Base-by-base conservation (phyloP, 2,888 invertebrate genomes). In the Xanthorhoe designata region DNA sequence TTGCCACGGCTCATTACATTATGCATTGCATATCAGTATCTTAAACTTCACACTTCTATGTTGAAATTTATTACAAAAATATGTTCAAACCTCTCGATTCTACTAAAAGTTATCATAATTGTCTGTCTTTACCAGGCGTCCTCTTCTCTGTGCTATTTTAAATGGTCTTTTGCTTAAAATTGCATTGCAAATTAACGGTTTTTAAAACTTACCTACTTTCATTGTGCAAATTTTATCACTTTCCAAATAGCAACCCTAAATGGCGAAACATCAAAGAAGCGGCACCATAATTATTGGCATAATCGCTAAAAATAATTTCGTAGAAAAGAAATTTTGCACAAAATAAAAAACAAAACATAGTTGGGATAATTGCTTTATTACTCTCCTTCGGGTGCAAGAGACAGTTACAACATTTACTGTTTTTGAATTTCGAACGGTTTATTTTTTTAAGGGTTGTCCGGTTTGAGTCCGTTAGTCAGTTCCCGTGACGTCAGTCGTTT, bases 271-370 rank as follows among this genome's bases (percentile, higher is more conserved):
- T 66, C 63, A 67, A 70, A 68, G 32, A 32, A 7, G 64, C 7
- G 17, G 52, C 50, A 17, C 19, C 60, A 68, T 70, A 70, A 52
- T n/a, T 35, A 69, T 73, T 55, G 17, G 73, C 75, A 79, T 83
- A 77, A 55, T 61, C 66, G 65, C 50, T 62, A 75, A 74, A 80
- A 78, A 72, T 75, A 53, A 68, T 73, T 90, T 87, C 87, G 74
- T 75, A 81, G 90, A 89, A 89, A 89, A 89, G 88, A 90, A 90
- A 89, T 90, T 85, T 89, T 88, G 90, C 88, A 79, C 86, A 89
- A 88, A 75, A 60, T 74, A 72, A 76, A 76, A 80, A 77, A 66
- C 18, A 55, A 59, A 60, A 47, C 17, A 50, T 17, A 42, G 59
- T 59, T 47, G 69, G 62, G 69, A 72, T 80, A 75, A 80, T 83